Percentiles rank a stretch among this genome's conserved stretches.
Evolutionary conservation across 2,113 vertebrate genomes (phyloP).

Genomic region (Rhabdornis inornatus): DNA sequence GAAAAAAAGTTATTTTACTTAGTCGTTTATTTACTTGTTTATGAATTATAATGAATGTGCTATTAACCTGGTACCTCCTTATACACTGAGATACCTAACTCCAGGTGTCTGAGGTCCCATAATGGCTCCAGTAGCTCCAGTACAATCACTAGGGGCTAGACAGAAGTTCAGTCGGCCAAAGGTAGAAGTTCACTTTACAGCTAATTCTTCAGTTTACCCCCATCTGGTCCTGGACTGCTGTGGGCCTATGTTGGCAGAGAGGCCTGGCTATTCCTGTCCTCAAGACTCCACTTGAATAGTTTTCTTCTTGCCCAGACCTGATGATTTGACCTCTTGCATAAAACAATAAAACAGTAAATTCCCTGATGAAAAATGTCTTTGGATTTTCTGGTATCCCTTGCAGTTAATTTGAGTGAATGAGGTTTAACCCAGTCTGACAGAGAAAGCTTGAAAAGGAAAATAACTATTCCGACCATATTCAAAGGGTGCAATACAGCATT

Average conservation of each 20-base stretch:
- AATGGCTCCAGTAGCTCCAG: not conserved
- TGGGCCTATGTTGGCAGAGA: not conserved
- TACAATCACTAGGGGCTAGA: not conserved
- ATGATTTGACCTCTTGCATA: not conserved
- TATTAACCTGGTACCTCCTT: not conserved
- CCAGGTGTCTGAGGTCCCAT: not conserved
- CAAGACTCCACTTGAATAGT: not conserved
- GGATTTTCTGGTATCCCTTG: not conserved
- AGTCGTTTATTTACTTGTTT: not conserved
- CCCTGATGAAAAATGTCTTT: not conserved
- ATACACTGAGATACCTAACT: not conserved
- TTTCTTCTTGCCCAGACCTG: not conserved
- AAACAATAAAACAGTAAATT: not conserved
- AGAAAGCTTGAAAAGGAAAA: not conserved
- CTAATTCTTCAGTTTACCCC: not conserved
- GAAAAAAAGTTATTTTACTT: not conserved
- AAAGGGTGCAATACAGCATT: not conserved
- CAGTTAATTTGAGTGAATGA: not conserved
- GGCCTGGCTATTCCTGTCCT: not conserved
- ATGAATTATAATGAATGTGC: not conserved
- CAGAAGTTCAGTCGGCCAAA: not conserved
- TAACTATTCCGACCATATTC: not conserved
- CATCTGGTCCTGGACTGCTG: not conserved
- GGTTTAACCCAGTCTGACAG: not conserved
- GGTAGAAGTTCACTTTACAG: not conserved